Base-by-base conservation (phyloP, 2,888 invertebrate genomes). In the Crocallis elinguaria region DNA sequence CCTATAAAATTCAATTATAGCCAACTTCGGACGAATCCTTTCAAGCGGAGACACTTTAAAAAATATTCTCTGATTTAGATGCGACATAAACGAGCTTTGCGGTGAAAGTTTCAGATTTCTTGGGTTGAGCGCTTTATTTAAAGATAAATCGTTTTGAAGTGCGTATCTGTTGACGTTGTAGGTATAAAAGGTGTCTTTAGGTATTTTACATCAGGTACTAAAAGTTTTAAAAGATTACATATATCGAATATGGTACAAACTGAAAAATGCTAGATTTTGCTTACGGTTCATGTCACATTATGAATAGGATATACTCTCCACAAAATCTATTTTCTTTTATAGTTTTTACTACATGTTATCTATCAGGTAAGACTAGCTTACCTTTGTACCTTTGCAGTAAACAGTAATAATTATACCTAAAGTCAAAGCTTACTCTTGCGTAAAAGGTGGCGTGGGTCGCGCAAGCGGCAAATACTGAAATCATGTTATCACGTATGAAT, bases 1-100 rank as follows among this genome's bases (percentile, higher is more conserved):
- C 59, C 61, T 71, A 69, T 70, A 73, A 77, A 77, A 65, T 62
- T 67, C 62, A 65, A 63, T 67, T 65, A 62, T 55, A 48, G 44
- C 52, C 33, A 54, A 59, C 59, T 55, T 49, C 42, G 49, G 46
- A 39, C 50, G 53, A 53, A 60, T 59, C 60, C 57, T 60, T 57
- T 59, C 44, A 54, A 53, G 21, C 38, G 49, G 35, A 48, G 48
- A 33, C 44, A 43, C 48, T 51, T 53, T 48, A 32, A 38, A 44
- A 56, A 50, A 49, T 43, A 57, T 55, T 46, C 42, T 19, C 14
- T 52, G 45, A 60, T 43, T 60, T 43, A 38, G 43, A 44, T 38
- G 32, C 23, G 37, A 32, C 32, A 25, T 25, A 25, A 48, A 42
- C 37, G 36, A 53, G 48, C 9, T 42, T 38, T 33, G 37, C 33